A percentile compares a stretch with the other conserved stretches of the same genome.
These are phyloP conservation scores for Lagothrix lagotricha DNA, from an alignment of 2,797 vertebrate species.

Conservation along the genomic window DNA sequence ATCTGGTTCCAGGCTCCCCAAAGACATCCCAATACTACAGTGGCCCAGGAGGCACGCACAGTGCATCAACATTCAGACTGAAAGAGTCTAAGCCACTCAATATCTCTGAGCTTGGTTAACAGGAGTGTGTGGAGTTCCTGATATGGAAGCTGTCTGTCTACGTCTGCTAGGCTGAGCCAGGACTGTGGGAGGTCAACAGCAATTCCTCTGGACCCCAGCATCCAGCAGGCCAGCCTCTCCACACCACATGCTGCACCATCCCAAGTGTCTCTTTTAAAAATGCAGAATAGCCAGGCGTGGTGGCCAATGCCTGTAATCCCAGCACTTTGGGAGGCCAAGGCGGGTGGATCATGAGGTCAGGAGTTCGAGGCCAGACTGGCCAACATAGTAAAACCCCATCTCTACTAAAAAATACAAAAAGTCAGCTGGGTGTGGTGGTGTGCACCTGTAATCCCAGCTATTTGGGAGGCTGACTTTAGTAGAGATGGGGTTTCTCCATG, in stretches of 20 bases:
- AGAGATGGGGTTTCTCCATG: no score
- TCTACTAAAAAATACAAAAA: no score
- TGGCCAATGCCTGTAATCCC: no score
- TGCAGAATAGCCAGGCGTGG: not conserved
- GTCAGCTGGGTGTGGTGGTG: no score
- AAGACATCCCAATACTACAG: not conserved
- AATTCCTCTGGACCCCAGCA: not conserved
- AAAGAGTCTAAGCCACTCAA: not conserved
- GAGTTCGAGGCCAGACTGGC: no score
- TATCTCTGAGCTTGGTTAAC: not conserved
- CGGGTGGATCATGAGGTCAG: no score
- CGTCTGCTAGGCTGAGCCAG: not conserved
- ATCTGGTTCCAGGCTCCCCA: not conserved
- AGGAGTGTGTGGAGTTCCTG: not conserved
- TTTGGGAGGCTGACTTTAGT: no score
- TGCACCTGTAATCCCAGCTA: no score
- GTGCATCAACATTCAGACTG: not conserved
- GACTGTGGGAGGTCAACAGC: not conserved
- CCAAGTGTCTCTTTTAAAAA: not conserved
- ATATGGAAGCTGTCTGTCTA: not conserved
- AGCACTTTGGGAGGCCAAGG: no score
- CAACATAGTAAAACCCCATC: no score
- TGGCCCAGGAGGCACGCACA: not conserved
- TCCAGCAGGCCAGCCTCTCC: not conserved
- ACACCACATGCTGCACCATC: not conserved